A percentile compares a stretch with the other conserved stretches of the same genome.
phyloP scores from a whole-genome alignment of 2,888 invertebrate species.

The Xylocampa areola region DNA sequence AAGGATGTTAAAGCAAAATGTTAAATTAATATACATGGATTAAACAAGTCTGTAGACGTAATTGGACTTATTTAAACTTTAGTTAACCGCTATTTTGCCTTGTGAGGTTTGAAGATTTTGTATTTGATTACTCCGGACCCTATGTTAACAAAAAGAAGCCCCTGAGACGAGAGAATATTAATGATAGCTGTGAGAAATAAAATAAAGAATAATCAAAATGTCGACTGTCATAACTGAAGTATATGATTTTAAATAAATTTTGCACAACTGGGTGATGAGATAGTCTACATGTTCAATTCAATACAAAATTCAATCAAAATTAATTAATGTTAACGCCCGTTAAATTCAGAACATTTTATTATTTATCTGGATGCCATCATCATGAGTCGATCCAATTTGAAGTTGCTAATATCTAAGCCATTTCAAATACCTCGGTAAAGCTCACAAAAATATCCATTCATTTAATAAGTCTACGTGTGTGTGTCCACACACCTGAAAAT shows the following conservation, averaged over 20 bases:
- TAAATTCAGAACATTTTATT: too few relatives aligned
- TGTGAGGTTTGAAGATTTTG: conserved; percentile 12
- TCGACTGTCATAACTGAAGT: conserved; percentile 11
- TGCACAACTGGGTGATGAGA: too few relatives aligned
- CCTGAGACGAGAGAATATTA: conserved; percentile 6
- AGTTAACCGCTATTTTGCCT: conserved; percentile 7
- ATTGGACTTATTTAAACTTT: conserved; percentile 27
- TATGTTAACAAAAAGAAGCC: conserved; percentile 6
- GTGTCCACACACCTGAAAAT: too few relatives aligned
- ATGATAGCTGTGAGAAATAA: conserved; percentile 7
- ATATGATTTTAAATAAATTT: conserved; percentile 4
- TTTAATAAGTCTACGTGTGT: too few relatives aligned
- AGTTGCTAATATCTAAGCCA: too few relatives aligned
- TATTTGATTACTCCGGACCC: background rate
- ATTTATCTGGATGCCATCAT: too few relatives aligned
- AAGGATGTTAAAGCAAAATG: conserved; percentile 28
- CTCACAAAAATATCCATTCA: too few relatives aligned
- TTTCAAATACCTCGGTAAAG: too few relatives aligned
- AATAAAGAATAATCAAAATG: conserved; percentile 24
- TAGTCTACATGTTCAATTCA: too few relatives aligned
- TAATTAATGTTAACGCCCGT: too few relatives aligned
- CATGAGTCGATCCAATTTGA: too few relatives aligned
- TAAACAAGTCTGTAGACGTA: conserved; percentile 22
- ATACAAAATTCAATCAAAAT: too few relatives aligned
- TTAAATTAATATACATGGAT: conserved; percentile 32